phyloP scores from a whole-genome alignment of 2,113 vertebrate species.

The Eurystomus gularis region DNA sequence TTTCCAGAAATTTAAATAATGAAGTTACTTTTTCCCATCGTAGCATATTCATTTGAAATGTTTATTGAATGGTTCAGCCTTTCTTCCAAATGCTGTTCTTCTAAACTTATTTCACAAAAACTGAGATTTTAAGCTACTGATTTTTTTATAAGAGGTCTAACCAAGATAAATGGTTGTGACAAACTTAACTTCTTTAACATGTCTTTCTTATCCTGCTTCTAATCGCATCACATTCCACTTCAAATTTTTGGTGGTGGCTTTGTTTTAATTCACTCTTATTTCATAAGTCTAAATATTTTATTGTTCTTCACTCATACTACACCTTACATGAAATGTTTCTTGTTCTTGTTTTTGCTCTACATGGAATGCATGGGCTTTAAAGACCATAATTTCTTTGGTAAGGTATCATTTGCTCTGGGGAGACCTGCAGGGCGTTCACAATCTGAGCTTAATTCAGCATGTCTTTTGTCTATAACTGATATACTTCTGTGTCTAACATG shows the following conservation, averaged over 20 bases:
- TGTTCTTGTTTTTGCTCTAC: slow-evolving; percentile 83
- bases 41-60: neutral
- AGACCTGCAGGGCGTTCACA: slow-evolving; percentile 46
- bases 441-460: slow-evolving; percentile 18
- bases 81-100: neutral
- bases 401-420: slow-evolving; percentile 83
- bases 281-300: slow-evolving; percentile 49
- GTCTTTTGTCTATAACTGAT: neutral
- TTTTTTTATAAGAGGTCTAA: neutral
- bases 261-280: slow-evolving; percentile 58
- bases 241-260: slow-evolving; percentile 24
- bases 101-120: neutral
- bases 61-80: neutral
- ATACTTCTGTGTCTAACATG: neutral
- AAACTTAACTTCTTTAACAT: neutral
- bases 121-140: neutral
- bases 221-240: slow-evolving; percentile 42
- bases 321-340: slow-evolving; percentile 77
- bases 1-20: neutral
- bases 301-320: slow-evolving; percentile 62
- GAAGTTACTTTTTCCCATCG: neutral
- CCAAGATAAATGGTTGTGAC: neutral
- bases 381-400: slow-evolving; percentile 94
- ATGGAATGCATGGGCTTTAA: slow-evolving; percentile 84
- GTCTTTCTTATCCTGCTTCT: neutral